Base-by-base conservation (phyloP, 1,140 invertebrate genomes). In the Drosophila sulfurigaster region DNA sequence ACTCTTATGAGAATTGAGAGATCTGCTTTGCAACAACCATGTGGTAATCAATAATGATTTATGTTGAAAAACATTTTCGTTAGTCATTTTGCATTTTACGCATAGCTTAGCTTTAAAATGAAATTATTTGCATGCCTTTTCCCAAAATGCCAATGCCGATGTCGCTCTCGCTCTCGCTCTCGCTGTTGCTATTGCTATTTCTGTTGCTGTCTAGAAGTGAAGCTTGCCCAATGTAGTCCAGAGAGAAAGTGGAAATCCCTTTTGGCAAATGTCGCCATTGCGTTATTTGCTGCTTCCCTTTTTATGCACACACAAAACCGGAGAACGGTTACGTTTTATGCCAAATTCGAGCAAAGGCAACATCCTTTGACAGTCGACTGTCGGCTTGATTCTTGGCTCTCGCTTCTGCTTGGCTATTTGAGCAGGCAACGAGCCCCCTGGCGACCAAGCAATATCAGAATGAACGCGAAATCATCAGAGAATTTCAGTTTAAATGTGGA, bases 11-110 rank as follows among this genome's bases (percentile, higher is more conserved):
- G 60, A 43, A 16, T 41, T 43, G 15, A 4, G 25, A n/a, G 8
- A 16, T 5, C 25, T 10, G 25, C 28, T 28, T 25, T 25, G 20
- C 20, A 25, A 25, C 16, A 46, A 15, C 32, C 2, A 43, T 52
- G 15, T 45, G 49, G 66, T 63, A 75, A 75, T 69, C 72, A 70
- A 69, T 69, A 75, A 63, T 70, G 66, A 75, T 75, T 75, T 75
- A 75, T 75, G 66, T 51, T 41, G 16, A 28, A 38, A 45, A 54
- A 48, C 66, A 68, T 35, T 49, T 48, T 41, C 32, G 49, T 74
- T 30, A 41, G 16, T 56, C 30, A 48, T 62, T 54, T 49, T 63
- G 43, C 30, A 62, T 62, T 69, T 48, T 35, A 35, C 41, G 67
- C 72, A 63, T 54, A 54, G 35, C 72, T 20, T 10, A 35, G 32